Conservation (phyloP, 2,113 vertebrate species). For the Vicugna pacos region DNA sequence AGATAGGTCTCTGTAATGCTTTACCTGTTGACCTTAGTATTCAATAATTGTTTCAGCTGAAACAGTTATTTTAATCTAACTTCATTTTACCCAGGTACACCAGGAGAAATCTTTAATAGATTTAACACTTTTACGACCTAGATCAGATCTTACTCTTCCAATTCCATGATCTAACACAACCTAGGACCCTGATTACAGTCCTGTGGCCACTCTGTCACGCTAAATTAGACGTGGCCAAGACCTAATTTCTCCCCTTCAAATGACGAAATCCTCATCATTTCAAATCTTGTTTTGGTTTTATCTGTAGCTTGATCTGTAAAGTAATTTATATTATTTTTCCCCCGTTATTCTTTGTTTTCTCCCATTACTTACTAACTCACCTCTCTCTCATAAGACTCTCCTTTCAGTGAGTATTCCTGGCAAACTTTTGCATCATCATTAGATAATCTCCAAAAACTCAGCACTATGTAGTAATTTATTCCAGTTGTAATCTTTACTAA, state of each 20-base stretch:
- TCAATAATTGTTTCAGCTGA: not conserved
- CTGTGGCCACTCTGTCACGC: not conserved
- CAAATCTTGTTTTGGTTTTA: constrained; percentile 32
- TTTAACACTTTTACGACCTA: not conserved
- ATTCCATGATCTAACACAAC: not conserved
- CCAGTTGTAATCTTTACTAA: constrained; percentile 33
- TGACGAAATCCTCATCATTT: constrained; percentile 42
- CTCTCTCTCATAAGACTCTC: not conserved
- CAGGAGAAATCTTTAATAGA: not conserved
- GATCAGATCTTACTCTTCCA: not conserved
- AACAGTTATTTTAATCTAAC: constrained; percentile 28
- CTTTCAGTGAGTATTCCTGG: not conserved
- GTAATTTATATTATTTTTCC: not conserved
- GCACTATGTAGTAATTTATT: constrained; percentile 4
- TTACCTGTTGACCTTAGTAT: not conserved
- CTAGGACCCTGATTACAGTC: not conserved
- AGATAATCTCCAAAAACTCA: not conserved
- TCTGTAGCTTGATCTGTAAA: not conserved
- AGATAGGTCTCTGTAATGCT: not conserved
- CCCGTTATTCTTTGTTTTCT: not conserved
- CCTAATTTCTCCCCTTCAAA: constrained; percentile 34
- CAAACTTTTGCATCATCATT: not conserved
- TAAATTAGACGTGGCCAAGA: constrained; percentile 18
- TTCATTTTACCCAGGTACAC: not conserved
- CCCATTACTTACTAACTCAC: not conserved